Evolutionary conservation across 1,140 invertebrate species (phyloP).

Genomic region (Augochlora pura): DNA sequence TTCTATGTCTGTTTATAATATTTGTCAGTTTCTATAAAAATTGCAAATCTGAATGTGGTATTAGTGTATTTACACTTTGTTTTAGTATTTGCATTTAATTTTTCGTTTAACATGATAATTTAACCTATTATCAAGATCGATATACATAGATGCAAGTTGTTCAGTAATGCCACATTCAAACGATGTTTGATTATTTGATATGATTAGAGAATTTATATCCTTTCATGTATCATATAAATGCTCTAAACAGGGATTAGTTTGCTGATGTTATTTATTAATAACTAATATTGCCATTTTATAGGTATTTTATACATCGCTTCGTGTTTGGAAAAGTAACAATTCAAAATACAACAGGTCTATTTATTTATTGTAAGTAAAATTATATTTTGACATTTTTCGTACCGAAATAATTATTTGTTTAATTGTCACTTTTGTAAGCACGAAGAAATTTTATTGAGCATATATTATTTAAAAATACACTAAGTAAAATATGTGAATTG

Average conservation of each 20-base stretch:
- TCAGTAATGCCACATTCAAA: conserved; percentile 8
- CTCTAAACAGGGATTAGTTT: conserved; percentile 37
- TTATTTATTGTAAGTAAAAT: too few relatives aligned
- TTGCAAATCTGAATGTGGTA: conserved; percentile 2
- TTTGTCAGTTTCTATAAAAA: background rate
- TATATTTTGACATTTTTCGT: background rate
- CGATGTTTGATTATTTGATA: background rate
- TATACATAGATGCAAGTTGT: background rate
- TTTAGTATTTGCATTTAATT: background rate
- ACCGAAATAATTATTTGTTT: background rate
- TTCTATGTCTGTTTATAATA: background rate
- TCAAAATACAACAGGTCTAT: background rate
- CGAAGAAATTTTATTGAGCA: background rate
- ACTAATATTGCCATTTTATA: background rate
- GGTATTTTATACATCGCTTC: conserved; percentile 2
- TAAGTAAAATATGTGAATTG: conserved; percentile 23
- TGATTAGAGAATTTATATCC: conserved; percentile 18
- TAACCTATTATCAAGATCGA: background rate
- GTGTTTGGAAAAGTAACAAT: conserved; percentile 29
- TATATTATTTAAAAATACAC: conserved; percentile 26
- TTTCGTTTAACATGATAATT: too few relatives aligned
- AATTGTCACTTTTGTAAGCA: conserved; percentile 27
- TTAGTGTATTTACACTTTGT: conserved; percentile 1
- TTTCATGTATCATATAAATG: conserved; percentile 3
- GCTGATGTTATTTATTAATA: background rate